These are phyloP conservation scores for Carterocephalus palaemon DNA, from an alignment of 2,888 invertebrate species.

Conservation along the genomic window DNA sequence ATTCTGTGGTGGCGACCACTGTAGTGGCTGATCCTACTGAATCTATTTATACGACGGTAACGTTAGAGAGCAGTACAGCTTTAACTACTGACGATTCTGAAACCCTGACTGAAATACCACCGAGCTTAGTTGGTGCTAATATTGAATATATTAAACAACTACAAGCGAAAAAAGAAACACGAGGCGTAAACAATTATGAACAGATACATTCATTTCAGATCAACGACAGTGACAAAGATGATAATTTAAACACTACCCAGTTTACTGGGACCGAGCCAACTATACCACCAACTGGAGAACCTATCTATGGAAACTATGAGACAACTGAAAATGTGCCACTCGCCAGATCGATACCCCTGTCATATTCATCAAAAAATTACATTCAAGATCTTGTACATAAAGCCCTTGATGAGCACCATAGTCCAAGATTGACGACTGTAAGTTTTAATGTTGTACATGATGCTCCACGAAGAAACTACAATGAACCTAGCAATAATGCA, in stretches of 20 bases:
- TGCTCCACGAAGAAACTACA: slow-evolving; percentile 34
- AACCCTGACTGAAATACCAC: slow-evolving; percentile 56
- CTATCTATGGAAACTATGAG: slow-evolving; percentile 10
- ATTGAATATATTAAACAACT: slow-evolving; percentile 72
- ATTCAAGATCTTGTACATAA: slow-evolving; percentile 39
- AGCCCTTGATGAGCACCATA: slow-evolving; percentile 43
- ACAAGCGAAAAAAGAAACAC: slow-evolving; percentile 62
- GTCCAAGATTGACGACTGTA: slow-evolving; percentile 53
- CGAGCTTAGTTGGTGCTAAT: slow-evolving; percentile 67
- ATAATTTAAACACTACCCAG: slow-evolving; percentile 49
- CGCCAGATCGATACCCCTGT: slow-evolving; percentile 20
- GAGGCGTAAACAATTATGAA: slow-evolving; percentile 47
- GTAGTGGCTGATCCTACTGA: slow-evolving; percentile 25
- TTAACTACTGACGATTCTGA: slow-evolving; percentile 44
- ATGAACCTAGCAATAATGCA: slow-evolving; percentile 14
- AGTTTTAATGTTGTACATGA: slow-evolving; percentile 61
- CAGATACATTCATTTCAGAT: slow-evolving; percentile 65
- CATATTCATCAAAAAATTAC: slow-evolving; percentile 22
- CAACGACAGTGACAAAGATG: slow-evolving; percentile 61
- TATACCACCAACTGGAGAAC: slow-evolving; percentile 10
- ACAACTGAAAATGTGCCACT: slow-evolving; percentile 20
- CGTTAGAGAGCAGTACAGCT: slow-evolving; percentile 37
- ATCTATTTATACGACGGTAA: slow-evolving; percentile 22
- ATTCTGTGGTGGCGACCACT: slow-evolving; percentile 11
- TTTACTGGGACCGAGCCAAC: slow-evolving; percentile 57